A percentile compares a stretch with the other conserved stretches of the same genome.
These are phyloP conservation scores for Chaenodraco wilsoni DNA, from an alignment of 2,797 vertebrate genomes.

Conservation along the genomic window DNA sequence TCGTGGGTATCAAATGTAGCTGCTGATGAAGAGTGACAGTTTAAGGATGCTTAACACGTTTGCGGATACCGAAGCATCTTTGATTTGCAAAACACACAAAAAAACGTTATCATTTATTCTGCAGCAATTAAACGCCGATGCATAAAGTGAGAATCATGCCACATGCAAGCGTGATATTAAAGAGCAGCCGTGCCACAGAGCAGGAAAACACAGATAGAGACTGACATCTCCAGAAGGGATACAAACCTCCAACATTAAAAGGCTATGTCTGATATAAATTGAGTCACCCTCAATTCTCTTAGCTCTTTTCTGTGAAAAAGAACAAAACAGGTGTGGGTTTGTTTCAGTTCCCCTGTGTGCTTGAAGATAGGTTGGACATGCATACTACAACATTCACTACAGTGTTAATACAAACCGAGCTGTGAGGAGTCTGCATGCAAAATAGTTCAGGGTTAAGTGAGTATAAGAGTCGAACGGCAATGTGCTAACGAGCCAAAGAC, in stretches of 20 bases:
- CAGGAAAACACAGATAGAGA: constrained; percentile 68
- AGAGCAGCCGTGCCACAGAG: constrained; percentile 66
- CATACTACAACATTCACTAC: constrained; percentile 53
- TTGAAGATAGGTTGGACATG: constrained; percentile 64
- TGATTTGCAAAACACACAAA: constrained; percentile 33
- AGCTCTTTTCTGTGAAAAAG: constrained; percentile 95
- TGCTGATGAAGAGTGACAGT: constrained; percentile 7
- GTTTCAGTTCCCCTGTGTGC: constrained; percentile 59
- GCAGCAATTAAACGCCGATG: constrained; percentile 29
- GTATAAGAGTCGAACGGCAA: constrained; percentile 20
- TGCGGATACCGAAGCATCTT: constrained; percentile 8
- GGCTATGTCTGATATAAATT: constrained; percentile 99
- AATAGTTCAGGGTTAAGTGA: constrained; percentile 18
- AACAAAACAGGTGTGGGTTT: constrained; percentile 62
- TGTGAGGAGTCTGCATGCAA: constrained; percentile 67
- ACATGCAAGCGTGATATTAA: constrained; percentile 78
- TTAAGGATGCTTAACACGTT: constrained; percentile 15
- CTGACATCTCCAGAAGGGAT: constrained; percentile 65
- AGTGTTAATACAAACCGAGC: constrained; percentile 55
- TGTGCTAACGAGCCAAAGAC: constrained; percentile 37
- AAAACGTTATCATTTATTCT: constrained; percentile 34
- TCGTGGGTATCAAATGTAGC: constrained; percentile 10
- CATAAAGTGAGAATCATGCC: constrained; percentile 55
- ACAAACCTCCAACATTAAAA: constrained; percentile 99
- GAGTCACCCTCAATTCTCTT: constrained; percentile 99